Base-by-base conservation (phyloP, 2,888 invertebrate genomes). In the Ennomos erosarius region DNA sequence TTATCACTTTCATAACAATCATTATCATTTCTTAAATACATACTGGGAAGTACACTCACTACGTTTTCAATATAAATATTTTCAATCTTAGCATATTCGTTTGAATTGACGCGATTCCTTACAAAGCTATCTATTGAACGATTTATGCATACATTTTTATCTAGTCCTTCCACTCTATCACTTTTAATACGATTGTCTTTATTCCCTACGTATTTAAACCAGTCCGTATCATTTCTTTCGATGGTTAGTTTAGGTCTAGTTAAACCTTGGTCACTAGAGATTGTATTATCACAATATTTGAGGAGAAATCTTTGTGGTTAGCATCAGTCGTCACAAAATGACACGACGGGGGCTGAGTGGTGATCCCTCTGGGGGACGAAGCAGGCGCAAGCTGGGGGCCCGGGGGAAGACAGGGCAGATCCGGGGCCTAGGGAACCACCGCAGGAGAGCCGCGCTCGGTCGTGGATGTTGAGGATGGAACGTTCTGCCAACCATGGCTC, bases 271-370 rank as follows among this genome's bases (percentile, higher is more conserved):
- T 54, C 40, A 49, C 40, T 12, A 40, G 37, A 12, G 37, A 43
- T 16, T 38, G 9, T 52, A 16, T n/a, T 49, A 48, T 54, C 52
- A 48, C 47, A 48, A 48, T 43, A 16, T 47, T 53, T 43, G 57
- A 55, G 44, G 40, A 10, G 13, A 13, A 45, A 47, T 57, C 8
- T 52, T 55, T 62, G 49, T 58, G 60, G 88, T 88, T 89, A 88
- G 71, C 81, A 87, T 90, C 90, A 89, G 77, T 90, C 88, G n/a
- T 90, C 93, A 74, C 92, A 93, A 79, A 94, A 94, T 12, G 93
- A 88, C 35, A 94, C 94, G n/a, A 87, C 93, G 0, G 94, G 94
- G 3, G 94, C 94, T 0, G 94, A 94, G 74, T 94, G 90, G 68
- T 93, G 93, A 73, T 87, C 90, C 42, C 89, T 66, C 1, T 78